Percentiles rank a stretch among this genome's conserved stretches.
phyloP scores from a whole-genome alignment of 2,797 vertebrate species.

The Clarias fuscus region DNA sequence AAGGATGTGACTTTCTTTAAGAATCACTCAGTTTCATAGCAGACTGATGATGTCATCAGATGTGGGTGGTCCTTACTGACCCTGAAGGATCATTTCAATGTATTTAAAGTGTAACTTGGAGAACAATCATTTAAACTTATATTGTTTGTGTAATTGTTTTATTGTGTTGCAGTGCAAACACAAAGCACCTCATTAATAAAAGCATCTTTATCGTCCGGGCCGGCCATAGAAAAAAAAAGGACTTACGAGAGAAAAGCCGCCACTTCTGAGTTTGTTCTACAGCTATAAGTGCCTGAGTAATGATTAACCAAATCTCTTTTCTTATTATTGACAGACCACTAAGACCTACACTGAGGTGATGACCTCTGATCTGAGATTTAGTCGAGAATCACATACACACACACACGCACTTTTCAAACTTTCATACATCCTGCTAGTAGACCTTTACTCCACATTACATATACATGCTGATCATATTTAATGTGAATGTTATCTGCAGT shows the following conservation, averaged over 20 bases:
- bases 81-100: background rate
- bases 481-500: background rate
- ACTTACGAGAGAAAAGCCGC: background rate
- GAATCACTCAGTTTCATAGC: background rate
- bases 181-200: background rate
- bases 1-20: background rate
- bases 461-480: background rate
- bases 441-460: background rate
- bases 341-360: background rate
- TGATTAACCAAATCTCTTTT: conserved; percentile 5
- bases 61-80: background rate
- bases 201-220: background rate
- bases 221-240: background rate
- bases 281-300: background rate
- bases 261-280: background rate
- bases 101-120: background rate
- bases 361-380: conserved; percentile 18
- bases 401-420: background rate
- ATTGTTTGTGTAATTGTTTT: background rate
- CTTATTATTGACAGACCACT: background rate
- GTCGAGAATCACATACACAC: background rate
- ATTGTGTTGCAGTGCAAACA: background rate
- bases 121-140: background rate
- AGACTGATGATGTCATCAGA: background rate
- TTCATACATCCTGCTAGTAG: background rate